Evolutionary conservation across 2,113 vertebrate species (phyloP), one percentile per base, ranked within the genome.

Genomic region (Periophthalmus modestus): DNA sequence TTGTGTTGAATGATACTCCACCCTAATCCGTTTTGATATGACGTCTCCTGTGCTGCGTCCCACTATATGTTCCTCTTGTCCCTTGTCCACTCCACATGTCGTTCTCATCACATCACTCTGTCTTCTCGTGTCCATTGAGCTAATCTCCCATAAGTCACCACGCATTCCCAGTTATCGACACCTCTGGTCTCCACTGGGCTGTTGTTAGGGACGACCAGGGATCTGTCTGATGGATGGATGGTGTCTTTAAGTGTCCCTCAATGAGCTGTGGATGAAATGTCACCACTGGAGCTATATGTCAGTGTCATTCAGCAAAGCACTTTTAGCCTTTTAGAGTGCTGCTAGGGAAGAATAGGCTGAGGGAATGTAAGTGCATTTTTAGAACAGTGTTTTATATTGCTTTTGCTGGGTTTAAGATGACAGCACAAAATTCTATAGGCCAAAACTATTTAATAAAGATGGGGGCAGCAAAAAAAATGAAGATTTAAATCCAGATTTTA

Each of bases 21-120:
- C 71, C 34, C 34, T 85, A 72, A 86, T 83, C 79, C 85, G 83
- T 86, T 88, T 88, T 69, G 61, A 62, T 10, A n/a, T 71, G 75
- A 83, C 80, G 72, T 78, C 34, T 66, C 55, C 47, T 24, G 68
- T 52, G 48, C 0, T 0, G 62, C 0, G 1, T 63, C 71, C 69
- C 62, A 28, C 24, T 18, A 65, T 65, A 28, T 74, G 16, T 75
- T 63, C 47, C 65, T 67, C 69, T 14, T 71, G 24, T 85, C 82
- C 78, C 79, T 6, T 55, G 61, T 2, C 14, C 85, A 77, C 55
- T 16, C 54, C 74, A 48, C 65, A 14, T 71, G 62, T 46, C 9
- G 16, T 39, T 59, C 39, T 5, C 72, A 73, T 85, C 82, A 71
- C 81, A 83, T 90, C 86, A 79, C 69, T 36, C 34, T 48, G 10